Evolutionary conservation across 2,797 vertebrate species (phyloP), one percentile per base, ranked within the genome.

Genomic region (Rhabdomys pumilio): DNA sequence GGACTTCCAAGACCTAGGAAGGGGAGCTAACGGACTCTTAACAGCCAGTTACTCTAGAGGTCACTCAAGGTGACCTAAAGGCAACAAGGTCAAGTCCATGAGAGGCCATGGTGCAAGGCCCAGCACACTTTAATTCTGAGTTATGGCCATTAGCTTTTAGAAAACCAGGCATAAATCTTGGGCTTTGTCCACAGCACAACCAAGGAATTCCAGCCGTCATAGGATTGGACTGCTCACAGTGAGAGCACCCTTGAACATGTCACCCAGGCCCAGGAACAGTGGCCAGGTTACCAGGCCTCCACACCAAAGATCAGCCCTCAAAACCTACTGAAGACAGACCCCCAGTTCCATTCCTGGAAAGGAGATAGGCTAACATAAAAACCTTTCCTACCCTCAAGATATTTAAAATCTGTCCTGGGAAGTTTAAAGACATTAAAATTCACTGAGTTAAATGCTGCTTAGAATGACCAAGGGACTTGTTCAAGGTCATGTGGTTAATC

Each of bases 401-500:
- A 94, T 63, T 41, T 31, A 61, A 61, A 87, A 24, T 92, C 15
- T 31, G 41, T 34, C 44, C 22, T 63, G 47, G 67, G 65, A 90
- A 82, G 55, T 31, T 29, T 34, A 87, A 15, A 84, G 73, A 72
- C 67, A 24, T 86, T 91, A 72, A 85, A 87, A 89, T 47, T 7
- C 53, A 77, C 67, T 6, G 0, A 47, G 50, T 34, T 67, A 80
- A 73, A 17, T 26, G 53, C 2, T 59, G 9, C 50, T 55, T 59
- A 38, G 75, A 87, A 75, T 76, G 63, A 63, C 38, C 7, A 11
- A 65, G 19, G 13, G 22, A 59, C 90, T 26, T 69, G 77, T 31
- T 83, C 72, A 55, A 61, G 59, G 47, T 55, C 80, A 47, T 15
- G 1, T 9, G 61, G 93, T 95, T 92, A 92, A 76, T 79, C 57